Evolutionary conservation across 92 coral and sea anemone genomes (phyloP).

Genomic region (Pocillopora grandis): DNA sequence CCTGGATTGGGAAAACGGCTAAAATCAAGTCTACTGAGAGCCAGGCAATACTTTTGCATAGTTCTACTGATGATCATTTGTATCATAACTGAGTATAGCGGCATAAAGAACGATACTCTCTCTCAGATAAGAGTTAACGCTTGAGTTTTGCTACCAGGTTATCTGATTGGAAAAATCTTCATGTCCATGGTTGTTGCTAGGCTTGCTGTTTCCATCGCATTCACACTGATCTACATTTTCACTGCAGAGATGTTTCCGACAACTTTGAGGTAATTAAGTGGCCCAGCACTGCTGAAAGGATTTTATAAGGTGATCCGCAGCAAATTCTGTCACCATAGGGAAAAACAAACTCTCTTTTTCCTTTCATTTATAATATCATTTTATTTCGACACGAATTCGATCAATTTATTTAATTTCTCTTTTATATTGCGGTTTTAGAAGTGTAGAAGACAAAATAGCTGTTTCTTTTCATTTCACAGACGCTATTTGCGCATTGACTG

Average conservation of each 20-base stretch:
- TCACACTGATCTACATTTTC: constrained; percentile 14
- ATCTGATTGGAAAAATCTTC: constrained; percentile 14
- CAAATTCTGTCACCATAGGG: not conserved
- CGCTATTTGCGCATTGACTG: too few relatives aligned
- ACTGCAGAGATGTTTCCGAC: constrained; percentile 30
- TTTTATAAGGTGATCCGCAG: not conserved
- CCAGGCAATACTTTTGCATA: not conserved
- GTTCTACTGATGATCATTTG: not conserved
- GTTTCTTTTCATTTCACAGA: not conserved
- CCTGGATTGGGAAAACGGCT: too few relatives aligned
- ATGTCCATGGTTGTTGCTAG: constrained; percentile 22
- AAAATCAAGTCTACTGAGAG: too few relatives aligned
- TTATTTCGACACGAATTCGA: too few relatives aligned
- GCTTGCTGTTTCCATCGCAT: not conserved
- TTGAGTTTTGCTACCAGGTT: not conserved
- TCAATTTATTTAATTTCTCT: too few relatives aligned
- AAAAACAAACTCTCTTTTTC: not conserved
- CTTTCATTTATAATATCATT: too few relatives aligned
- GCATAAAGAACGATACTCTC: too few relatives aligned
- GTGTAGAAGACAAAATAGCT: not conserved
- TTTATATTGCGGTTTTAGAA: too few relatives aligned
- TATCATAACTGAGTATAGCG: not conserved
- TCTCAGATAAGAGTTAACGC: too few relatives aligned
- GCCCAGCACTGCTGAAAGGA: not conserved
- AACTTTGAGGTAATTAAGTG: not conserved